Evolutionary conservation across 1,140 invertebrate genomes (phyloP).

Genomic region (Mizuhopecten yessoensis): DNA sequence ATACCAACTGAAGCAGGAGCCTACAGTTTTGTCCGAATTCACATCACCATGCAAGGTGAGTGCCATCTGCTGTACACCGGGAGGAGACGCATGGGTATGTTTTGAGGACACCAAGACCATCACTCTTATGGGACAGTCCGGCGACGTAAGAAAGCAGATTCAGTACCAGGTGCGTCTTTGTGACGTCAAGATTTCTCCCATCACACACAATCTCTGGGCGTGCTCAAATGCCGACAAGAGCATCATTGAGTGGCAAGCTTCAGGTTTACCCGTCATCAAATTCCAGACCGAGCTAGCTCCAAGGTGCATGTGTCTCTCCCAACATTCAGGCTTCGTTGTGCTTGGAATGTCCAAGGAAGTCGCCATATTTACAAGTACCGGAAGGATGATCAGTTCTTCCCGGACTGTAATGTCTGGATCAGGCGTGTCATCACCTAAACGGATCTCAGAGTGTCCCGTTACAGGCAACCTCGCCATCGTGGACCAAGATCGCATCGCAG

Average conservation of each 20-base stretch:
- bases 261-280: neutral
- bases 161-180: neutral
- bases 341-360: slow-evolving; percentile 11
- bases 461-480: slow-evolving; percentile 20
- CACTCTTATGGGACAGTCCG: neutral
- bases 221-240: neutral
- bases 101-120: neutral
- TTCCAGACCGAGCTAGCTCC: slow-evolving; percentile 20
- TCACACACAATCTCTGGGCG: neutral
- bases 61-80: neutral
- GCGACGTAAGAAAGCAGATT: neutral
- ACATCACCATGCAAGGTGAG: neutral
- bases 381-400: neutral
- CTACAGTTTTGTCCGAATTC: neutral
- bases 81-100: neutral
- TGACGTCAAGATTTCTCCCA: neutral
- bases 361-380: neutral
- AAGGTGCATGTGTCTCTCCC: neutral
- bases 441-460: neutral
- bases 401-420: neutral
- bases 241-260: neutral
- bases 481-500: neutral
- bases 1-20: neutral
- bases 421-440: neutral
- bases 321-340: slow-evolving; percentile 10